Base-by-base conservation (phyloP, 2,888 invertebrate genomes). In the Dryomyza anilis region DNA sequence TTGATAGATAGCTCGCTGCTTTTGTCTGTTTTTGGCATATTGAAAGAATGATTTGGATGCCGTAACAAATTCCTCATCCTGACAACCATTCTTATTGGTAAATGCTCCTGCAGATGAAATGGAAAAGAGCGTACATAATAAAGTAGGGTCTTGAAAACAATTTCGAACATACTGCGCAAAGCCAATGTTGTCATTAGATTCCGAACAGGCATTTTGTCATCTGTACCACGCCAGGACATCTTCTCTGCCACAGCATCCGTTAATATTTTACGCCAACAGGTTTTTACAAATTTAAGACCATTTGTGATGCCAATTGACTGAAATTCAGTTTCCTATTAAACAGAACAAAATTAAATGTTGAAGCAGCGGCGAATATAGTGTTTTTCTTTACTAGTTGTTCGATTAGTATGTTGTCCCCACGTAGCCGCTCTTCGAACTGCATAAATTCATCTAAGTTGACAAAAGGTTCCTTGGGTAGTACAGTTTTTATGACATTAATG, bases 161-260 rank as follows among this genome's bases (percentile, higher is more conserved):
- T n/a, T 2, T 27, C 14, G 14, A 3, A 19, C 16, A 5, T n/a
- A 52, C 52, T 29, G 7, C 14, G 12, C 6, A 52, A 3, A 29
- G 52, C 52, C 16, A 29, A 25, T 16, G 52, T 52, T 52, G 52
- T 52, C 16, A 25, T 52, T 3, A 29, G 16, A 5, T 23, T 27
- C n/a, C 52, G 29, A 12, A 27, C 52, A n/a, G 23, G 14, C 10
- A 27, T 19, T 27, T 52, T 52, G 12, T 52, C 23, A n/a, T 52
- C 52, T n/a, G 52, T 52, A 27, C 52, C 52, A 52, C 52, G 52
- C 52, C 52, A 52, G 8, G 52, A 52, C 25, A 52, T 27, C 10
- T 29, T 52, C 8, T 52, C 52, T 23, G 52, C 52, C n/a, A 52
- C 52, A 27, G 12, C 29, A 27, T 52, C 52, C 6, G 25, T 16